Base-by-base conservation (phyloP, 1,140 invertebrate species). In the Cyclina sinensis region DNA sequence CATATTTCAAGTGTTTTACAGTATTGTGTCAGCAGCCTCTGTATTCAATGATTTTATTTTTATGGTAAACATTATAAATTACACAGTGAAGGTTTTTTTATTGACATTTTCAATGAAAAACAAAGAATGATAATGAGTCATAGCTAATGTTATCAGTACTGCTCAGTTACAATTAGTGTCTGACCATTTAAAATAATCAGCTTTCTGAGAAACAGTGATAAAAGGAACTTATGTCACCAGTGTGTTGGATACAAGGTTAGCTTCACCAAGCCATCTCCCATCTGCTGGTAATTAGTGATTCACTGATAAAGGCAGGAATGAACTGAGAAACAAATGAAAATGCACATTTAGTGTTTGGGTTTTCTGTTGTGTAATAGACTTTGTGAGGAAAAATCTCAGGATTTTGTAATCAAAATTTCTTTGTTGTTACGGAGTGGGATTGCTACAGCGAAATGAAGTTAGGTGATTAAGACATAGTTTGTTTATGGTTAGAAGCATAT, bases 281-380 rank as follows among this genome's bases (percentile, higher is more conserved):
- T 70, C 65, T 70, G 65, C 65, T 70, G 30, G 21, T 39, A 70
- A 70, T 70, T 70, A 70, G 65, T 70, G 65, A 70, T 37, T 37
- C 65, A 70, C 37, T 70, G 65, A 70, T 70, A 70, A 70, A 4
- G 57, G n/a, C 27, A 14, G 57, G 27, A 62, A 62, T 62, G n/a
- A 62, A 27, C 57, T 62, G n/a, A 62, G 18, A 24, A 62, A 43
- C 43, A 4, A 43, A 43, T 43, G 43, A 7, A 62, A 62, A 9
- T 62, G 57, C 57, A 62, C 57, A 70, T 70, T 70, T 27, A 18
- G 21, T 39, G 35, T 70, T 14, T 65, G 24, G 24, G 30, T 5
- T 65, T 27, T 35, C 2, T 65, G 27, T 3, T 70, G 65, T 70
- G 65, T 37, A 39, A 62, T 21, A 9, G 30, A 37, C 30, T 70